A percentile compares a stretch with the other conserved stretches of the same genome.
These are phyloP conservation scores for Phyllostomus hastatus DNA, from an alignment of 2,113 vertebrate genomes.

Conservation along the genomic window DNA sequence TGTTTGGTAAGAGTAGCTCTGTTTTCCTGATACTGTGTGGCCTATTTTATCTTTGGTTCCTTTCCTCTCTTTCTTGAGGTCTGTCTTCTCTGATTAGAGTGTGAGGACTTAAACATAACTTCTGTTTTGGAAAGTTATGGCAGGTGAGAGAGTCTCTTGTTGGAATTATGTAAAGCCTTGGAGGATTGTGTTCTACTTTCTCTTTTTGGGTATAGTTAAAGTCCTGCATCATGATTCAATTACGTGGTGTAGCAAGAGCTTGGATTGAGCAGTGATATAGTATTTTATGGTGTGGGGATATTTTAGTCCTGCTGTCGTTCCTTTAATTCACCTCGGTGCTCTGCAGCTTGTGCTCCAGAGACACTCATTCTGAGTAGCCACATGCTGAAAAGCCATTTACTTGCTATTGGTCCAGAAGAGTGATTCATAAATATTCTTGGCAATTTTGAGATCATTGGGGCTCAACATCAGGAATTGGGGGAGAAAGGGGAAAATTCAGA, in stretches of 20 bases:
- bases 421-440: not conserved
- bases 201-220: not conserved
- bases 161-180: not conserved
- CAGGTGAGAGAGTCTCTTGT: not conserved
- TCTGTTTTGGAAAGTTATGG: not conserved
- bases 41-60: not conserved
- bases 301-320: not conserved
- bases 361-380: not conserved
- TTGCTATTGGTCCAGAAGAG: not conserved
- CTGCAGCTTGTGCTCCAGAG: not conserved
- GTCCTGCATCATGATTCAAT: not conserved
- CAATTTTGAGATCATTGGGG: not conserved
- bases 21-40: not conserved
- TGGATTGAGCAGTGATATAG: not conserved
- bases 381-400: not conserved
- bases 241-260: not conserved
- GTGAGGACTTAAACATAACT: not conserved
- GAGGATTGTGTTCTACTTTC: not conserved
- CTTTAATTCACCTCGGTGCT: not conserved
- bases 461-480: not conserved
- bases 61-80: not conserved
- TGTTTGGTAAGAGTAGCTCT: not conserved
- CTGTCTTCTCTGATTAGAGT: not conserved
- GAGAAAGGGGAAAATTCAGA: not conserved
- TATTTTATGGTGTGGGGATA: not conserved